A percentile compares a stretch with the other conserved stretches of the same genome.
These are phyloP conservation scores for Remorina albescens DNA, from an alignment of 2,797 vertebrate genomes.

Conservation along the genomic window DNA sequence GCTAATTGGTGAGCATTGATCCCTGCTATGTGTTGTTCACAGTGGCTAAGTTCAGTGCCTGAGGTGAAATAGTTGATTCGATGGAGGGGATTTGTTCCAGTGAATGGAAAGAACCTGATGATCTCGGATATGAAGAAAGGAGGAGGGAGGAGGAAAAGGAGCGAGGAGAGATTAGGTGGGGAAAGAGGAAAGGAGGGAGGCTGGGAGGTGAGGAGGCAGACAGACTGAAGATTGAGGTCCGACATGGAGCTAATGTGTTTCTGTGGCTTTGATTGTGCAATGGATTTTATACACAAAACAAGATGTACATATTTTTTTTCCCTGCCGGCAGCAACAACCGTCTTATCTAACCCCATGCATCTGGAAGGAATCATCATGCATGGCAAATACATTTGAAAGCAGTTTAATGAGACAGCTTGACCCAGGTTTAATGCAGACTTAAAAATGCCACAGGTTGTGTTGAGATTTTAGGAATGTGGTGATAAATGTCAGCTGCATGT, in stretches of 20 bases:
- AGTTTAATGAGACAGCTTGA: constrained; percentile 32
- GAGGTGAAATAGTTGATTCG: constrained; percentile 85
- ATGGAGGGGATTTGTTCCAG: constrained; percentile 73
- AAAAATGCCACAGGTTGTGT: constrained; percentile 47
- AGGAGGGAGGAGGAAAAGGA: constrained; percentile 39
- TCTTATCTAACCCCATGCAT: constrained; percentile 36
- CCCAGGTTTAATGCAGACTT: constrained; percentile 40
- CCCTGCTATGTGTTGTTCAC: constrained; percentile 89
- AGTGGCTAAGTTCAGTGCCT: constrained; percentile 92
- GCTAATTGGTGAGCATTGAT: constrained; percentile 91
- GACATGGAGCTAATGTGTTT: constrained; percentile 4
- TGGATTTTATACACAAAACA: constrained; percentile 17
- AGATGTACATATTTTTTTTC: constrained; percentile 16
- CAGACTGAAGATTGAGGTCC: constrained; percentile 11
- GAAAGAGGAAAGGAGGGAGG: constrained; percentile 13
- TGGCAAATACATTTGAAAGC: constrained; percentile 44
- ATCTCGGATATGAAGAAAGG: constrained; percentile 70
- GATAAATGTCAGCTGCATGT: constrained; percentile 72
- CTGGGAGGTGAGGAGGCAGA: background rate
- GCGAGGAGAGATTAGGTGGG: constrained; percentile 46
- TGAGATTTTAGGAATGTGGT: constrained; percentile 67
- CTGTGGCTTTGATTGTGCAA: constrained; percentile 26
- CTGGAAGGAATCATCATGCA: constrained; percentile 55
- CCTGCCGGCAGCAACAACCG: constrained; percentile 46
- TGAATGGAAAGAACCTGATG: constrained; percentile 76